phyloP scores from a whole-genome alignment of 2,888 invertebrate species.

The Apantesis nais region DNA sequence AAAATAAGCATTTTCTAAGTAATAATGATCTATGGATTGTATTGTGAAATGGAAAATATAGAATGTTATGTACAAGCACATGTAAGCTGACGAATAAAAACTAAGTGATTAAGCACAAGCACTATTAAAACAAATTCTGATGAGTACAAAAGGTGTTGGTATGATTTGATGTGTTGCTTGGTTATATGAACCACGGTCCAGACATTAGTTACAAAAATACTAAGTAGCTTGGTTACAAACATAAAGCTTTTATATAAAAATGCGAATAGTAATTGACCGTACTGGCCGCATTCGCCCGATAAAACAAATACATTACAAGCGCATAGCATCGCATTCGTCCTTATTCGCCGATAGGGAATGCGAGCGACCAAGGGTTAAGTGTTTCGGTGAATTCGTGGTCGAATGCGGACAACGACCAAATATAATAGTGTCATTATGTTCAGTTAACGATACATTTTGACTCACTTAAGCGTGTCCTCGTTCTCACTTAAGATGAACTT shows the following conservation, averaged over 20 bases:
- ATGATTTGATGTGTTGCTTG: slow-evolving; percentile 13
- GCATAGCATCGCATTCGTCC: slow-evolving; percentile 18
- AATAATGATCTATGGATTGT: not conserved
- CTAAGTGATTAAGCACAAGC: slow-evolving; percentile 27
- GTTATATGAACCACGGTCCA: slow-evolving; percentile 21
- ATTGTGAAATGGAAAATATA: slow-evolving; percentile 26
- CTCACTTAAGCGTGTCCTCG: slow-evolving; percentile 91
- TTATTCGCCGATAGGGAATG: slow-evolving; percentile 27
- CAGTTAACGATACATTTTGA: slow-evolving; percentile 46
- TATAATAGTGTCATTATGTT: slow-evolving; percentile 46
- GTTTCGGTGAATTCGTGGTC: slow-evolving; percentile 43
- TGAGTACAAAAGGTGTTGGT: slow-evolving; percentile 25
- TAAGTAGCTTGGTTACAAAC: slow-evolving; percentile 35
- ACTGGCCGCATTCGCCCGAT: slow-evolving; percentile 42
- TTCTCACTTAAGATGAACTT: slow-evolving; percentile 93
- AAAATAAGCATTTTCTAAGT: not conserved
- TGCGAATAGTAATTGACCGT: slow-evolving; percentile 36
- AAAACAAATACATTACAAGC: slow-evolving; percentile 17
- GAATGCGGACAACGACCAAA: slow-evolving; percentile 49
- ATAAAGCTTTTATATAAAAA: slow-evolving; percentile 38
- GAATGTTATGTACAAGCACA: slow-evolving; percentile 28
- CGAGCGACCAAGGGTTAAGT: slow-evolving; percentile 40
- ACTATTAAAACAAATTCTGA: slow-evolving; percentile 25
- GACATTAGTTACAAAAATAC: slow-evolving; percentile 43
- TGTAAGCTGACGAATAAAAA: slow-evolving; percentile 42